Evolutionary conservation across 2,888 invertebrate species (phyloP), one percentile per base, ranked within the genome.

Genomic region (Andrena flavipes): DNA sequence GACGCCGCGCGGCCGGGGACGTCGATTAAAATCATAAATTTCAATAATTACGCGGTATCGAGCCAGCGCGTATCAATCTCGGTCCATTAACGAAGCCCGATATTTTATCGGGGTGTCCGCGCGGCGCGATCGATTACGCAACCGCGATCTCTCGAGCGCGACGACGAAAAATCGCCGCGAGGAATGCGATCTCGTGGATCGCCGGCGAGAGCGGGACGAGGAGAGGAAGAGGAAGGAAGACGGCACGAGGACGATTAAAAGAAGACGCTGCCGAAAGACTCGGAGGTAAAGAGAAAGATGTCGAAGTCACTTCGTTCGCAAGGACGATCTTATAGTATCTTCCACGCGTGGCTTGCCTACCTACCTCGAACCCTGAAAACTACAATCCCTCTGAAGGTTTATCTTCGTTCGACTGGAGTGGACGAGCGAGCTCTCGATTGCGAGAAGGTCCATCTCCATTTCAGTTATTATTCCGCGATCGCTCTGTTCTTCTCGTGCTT

Each of bases 111-210:
- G 35, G 30, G 70, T 79, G 80, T 62, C 13, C 59, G 54, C 30
- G 56, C 29, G 65, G 84, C 26, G 54, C 65, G 30, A 68, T 65
- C n/a, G 42, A 60, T 49, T 72, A 49, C 48, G 51, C 35, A 72
- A 80, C 42, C 80, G 59, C 69, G 79, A 78, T 79, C 79, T 48
- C 23, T 30, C 20, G 76, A 67, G 49, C 35, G 69, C 69, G 67
- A 69, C 49, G 23, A 5, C 60, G 51, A 80, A 80, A 80, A 73
- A 63, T 80, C 20, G n/a, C 26, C 10, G 23, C n/a, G n/a, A 29
- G 62, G 81, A 80, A 74, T 68, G 81, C 70, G 65, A 70, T 70
- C 67, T 64, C 35, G 6, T 30, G 79, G 56, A 79, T 77, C 69
- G 69, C n/a, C 23, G 68, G n/a, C 20, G 13, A 60, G 29, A 54